phyloP scores from a whole-genome alignment of 1,140 invertebrate species.

The Cepaea nemoralis region DNA sequence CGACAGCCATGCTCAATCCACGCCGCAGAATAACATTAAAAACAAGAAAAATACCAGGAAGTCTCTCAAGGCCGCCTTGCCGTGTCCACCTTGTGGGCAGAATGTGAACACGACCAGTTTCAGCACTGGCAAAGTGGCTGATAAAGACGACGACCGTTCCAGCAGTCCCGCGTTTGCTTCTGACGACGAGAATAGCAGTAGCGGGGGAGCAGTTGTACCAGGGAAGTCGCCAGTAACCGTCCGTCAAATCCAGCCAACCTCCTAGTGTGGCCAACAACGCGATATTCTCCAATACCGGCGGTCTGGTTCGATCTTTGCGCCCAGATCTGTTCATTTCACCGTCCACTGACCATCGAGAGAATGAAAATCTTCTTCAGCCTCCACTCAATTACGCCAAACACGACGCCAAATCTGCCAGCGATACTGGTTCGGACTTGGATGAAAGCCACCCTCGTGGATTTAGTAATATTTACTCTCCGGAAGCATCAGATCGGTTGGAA shows the following conservation, averaged over 20 bases:
- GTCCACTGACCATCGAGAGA: background rate
- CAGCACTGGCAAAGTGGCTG: conserved; percentile 62
- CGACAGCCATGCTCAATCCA: conserved; percentile 31
- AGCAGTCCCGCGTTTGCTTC: conserved; percentile 96
- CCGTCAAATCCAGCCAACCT: conserved; percentile 20
- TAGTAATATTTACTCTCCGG: conserved; percentile 31
- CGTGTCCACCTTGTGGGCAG: conserved; percentile 1
- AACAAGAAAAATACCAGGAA: conserved; percentile 31
- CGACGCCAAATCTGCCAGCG: conserved; percentile 17
- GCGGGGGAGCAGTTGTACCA: conserved; percentile 23
- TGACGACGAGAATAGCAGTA: conserved; percentile 81
- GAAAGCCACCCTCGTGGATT: conserved; percentile 20
- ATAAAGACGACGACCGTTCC: conserved; percentile 84
- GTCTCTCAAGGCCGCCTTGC: conserved; percentile 22
- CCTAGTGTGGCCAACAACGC: conserved; percentile 59
- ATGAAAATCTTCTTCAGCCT: conserved; percentile 7
- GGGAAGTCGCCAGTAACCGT: conserved; percentile 42
- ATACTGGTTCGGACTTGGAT: conserved; percentile 25
- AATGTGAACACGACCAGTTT: conserved; percentile 62
- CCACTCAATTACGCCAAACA: conserved; percentile 15
- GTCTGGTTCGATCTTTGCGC: conserved; percentile 33
- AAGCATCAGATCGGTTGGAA: conserved; percentile 22
- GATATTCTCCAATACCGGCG: conserved; percentile 23
- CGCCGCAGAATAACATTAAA: conserved; percentile 14
- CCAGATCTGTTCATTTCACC: conserved; percentile 8